Evolutionary conservation across 2,888 invertebrate genomes (phyloP).

Genomic region (Eupithecia exiguata): DNA sequence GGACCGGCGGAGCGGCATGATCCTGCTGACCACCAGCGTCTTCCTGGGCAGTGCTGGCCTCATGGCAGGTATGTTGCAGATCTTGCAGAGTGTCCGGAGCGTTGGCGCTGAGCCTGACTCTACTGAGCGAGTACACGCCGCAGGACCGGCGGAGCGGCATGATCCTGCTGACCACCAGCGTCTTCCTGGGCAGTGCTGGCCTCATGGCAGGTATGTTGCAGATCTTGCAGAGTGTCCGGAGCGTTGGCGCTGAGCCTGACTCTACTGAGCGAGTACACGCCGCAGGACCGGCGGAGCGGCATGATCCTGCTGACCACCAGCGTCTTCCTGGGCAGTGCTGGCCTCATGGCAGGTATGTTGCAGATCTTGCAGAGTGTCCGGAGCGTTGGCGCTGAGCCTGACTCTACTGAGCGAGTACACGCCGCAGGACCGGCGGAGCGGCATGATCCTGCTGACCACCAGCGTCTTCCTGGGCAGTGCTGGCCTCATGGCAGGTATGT

Average conservation of each 20-base stretch:
- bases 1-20: slow-evolving; percentile 54
- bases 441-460: slow-evolving; percentile 60
- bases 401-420: slow-evolving; percentile 71
- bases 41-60: slow-evolving; percentile 58
- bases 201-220: slow-evolving; percentile 67
- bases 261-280: slow-evolving; percentile 69
- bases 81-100: too few relatives aligned
- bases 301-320: slow-evolving; percentile 62
- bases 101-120: slow-evolving; percentile 61
- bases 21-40: slow-evolving; percentile 62
- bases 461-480: slow-evolving; percentile 58
- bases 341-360: slow-evolving; percentile 68
- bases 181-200: slow-evolving; percentile 60
- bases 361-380: too few relatives aligned
- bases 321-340: slow-evolving; percentile 57
- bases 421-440: slow-evolving; percentile 55
- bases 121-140: slow-evolving; percentile 71
- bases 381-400: slow-evolving; percentile 62
- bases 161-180: slow-evolving; percentile 60
- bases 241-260: slow-evolving; percentile 64
- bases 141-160: slow-evolving; percentile 53
- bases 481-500: slow-evolving; percentile 70
- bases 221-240: too few relatives aligned
- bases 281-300: slow-evolving; percentile 53
- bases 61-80: slow-evolving; percentile 68